These are phyloP conservation scores for Serrognathus titanus DNA, from an alignment of 2,888 invertebrate genomes.

Conservation along the genomic window DNA sequence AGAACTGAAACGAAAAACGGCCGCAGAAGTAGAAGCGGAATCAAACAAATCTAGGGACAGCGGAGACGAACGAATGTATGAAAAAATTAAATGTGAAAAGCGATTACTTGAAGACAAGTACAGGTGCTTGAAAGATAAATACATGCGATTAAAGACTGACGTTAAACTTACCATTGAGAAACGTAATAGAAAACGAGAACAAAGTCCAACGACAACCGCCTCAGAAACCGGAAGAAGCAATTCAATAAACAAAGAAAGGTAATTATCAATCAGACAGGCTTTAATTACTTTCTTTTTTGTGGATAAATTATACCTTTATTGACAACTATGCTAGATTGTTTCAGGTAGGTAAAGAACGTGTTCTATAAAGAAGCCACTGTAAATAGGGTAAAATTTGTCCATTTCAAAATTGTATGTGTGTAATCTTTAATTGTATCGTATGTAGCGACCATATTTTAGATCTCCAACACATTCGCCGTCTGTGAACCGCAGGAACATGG, in stretches of 20 bases:
- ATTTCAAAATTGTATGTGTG: too few relatives aligned
- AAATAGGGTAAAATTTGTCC: too few relatives aligned
- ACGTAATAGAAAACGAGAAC: conserved; percentile 63
- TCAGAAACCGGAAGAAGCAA: conserved; percentile 78
- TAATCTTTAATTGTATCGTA: too few relatives aligned
- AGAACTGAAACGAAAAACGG: conserved; percentile 61
- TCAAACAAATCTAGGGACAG: conserved; percentile 34
- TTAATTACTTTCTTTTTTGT: conserved; percentile 9
- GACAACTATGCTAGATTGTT: neutral
- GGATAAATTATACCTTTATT: neutral
- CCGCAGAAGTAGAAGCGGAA: conserved; percentile 53
- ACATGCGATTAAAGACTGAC: conserved; percentile 73
- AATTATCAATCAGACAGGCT: conserved; percentile 3
- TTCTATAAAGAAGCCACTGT: conserved; percentile 25
- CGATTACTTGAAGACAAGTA: conserved; percentile 75
- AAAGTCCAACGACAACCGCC: conserved; percentile 60
- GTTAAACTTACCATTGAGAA: conserved; percentile 75
- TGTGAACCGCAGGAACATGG: conserved; percentile 32
- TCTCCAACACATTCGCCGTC: conserved; percentile 40
- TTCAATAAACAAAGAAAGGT: conserved; percentile 58
- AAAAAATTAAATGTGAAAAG: conserved; percentile 67
- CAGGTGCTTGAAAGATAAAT: conserved; percentile 76
- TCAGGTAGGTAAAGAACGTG: neutral
- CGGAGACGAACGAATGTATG: conserved; percentile 53
- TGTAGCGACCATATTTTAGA: conserved; percentile 24